These are phyloP conservation scores for Odontomyia ornata DNA, from an alignment of 2,888 invertebrate genomes.

Conservation along the genomic window DNA sequence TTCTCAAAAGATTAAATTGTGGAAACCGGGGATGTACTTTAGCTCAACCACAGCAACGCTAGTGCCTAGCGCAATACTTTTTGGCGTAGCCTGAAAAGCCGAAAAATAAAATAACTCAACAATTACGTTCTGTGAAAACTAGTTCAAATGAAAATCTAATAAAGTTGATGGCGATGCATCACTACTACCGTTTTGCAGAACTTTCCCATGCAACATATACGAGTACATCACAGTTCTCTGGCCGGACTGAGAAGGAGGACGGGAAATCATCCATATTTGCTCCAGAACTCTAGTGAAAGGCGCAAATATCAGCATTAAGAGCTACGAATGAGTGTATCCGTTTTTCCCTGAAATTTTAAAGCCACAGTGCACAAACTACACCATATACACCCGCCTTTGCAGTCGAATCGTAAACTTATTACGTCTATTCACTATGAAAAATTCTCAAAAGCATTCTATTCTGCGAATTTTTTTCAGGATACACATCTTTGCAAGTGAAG, in stretches of 20 bases:
- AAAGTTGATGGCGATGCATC: slow-evolving; percentile 1
- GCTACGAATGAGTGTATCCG: background rate
- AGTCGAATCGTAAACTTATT: slow-evolving; percentile 18
- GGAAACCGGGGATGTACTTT: too few species aligned
- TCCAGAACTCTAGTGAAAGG: background rate
- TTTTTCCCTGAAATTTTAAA: background rate
- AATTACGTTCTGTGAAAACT: background rate
- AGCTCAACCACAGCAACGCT: too few species aligned
- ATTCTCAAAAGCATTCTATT: slow-evolving; percentile 16
- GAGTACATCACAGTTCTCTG: background rate
- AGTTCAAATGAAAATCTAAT: slow-evolving; percentile 21
- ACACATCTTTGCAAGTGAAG: background rate
- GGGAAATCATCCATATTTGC: too few species aligned
- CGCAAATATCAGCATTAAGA: slow-evolving; percentile 1
- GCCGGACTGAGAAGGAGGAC: too few species aligned
- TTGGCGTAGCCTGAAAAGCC: background rate
- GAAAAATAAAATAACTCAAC: background rate
- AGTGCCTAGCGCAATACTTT: too few species aligned
- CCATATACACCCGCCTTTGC: background rate
- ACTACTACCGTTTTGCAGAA: slow-evolving; percentile 13
- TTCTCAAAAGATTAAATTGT: too few species aligned
- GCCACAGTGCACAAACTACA: background rate
- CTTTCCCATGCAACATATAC: background rate
- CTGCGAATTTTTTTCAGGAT: background rate
- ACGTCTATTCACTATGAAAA: slow-evolving; percentile 18